These are phyloP conservation scores for Damaliscus lunatus DNA, from an alignment of 2,113 vertebrate species.

Conservation along the genomic window DNA sequence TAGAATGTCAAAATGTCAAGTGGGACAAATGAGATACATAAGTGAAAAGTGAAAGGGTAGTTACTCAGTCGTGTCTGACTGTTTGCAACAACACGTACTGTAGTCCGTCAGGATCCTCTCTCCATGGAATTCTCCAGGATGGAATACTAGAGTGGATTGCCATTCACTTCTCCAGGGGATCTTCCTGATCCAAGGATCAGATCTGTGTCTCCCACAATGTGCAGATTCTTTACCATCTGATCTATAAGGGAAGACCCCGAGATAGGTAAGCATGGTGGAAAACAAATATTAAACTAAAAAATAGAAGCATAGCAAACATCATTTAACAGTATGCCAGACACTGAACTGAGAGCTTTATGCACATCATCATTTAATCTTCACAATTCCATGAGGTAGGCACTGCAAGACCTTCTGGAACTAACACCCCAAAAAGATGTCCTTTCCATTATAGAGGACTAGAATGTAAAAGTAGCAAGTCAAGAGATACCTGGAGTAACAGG, in stretches of 20 bases:
- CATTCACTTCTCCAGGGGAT: background rate
- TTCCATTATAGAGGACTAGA: background rate
- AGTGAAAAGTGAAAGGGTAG: background rate
- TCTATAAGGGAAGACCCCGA: background rate
- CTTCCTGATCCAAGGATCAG: background rate
- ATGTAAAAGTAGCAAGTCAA: background rate
- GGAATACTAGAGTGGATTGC: background rate
- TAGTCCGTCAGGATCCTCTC: background rate
- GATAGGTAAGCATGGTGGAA: background rate
- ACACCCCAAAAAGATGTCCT: background rate
- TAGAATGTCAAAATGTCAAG: background rate
- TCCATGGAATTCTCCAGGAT: background rate
- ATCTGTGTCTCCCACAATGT: background rate
- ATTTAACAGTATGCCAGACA: background rate
- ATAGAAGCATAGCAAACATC: background rate
- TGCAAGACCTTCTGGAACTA: background rate
- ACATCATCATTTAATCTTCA: background rate
- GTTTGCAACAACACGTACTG: background rate
- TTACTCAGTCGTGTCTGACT: background rate
- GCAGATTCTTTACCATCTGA: background rate
- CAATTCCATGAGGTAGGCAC: background rate
- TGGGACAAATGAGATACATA: background rate
- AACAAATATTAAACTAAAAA: background rate
- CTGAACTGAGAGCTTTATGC: background rate
- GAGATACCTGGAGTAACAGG: background rate